Evolutionary conservation across 1,140 invertebrate species (phyloP), one percentile per base, ranked within the genome.

Genomic region (Drosophila parabipectinata): DNA sequence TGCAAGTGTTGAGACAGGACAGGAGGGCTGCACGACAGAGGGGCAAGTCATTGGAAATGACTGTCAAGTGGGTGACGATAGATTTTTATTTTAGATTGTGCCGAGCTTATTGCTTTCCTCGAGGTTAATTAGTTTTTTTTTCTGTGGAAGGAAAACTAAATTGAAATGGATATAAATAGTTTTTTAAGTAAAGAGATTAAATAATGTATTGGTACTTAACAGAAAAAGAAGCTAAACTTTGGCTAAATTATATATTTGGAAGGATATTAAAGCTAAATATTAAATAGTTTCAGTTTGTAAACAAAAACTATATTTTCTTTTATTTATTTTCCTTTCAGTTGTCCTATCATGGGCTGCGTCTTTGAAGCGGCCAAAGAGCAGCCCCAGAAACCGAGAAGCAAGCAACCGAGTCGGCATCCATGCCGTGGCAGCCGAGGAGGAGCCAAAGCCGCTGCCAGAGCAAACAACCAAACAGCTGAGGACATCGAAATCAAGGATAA

Each of bases 311-410:
- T 52, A 18, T 37, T 9, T 34, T 53, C 28, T 30, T 18, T 58
- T 47, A 18, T 67, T 58, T 5, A 9, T 44, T 71, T 54, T 63
- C 32, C 10, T 87, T 78, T 51, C 74, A 91, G 90, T 80, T 76
- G 56, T 69, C 71, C 41, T 90, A 91, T 83, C 84, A 91, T 91
- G 90, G 90, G 87, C 87, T 91, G 84, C 79, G 71, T 68, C 72
- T 91, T 78, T 76, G 81, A 91, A 80, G 73, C 90, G 73, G 79
- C 77, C 68, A 83, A 68, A 82, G 71, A 90, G 64, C 75, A 81
- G 79, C 72, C 66, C 64, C 51, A 79, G 72, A 75, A 45, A 77
- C 28, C 64, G 28, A 52, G 52, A 75, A 75, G 18, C 72, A 58
- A 69, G 32, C 62, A 72, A 64, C 53, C 47, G 52, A 78, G 57